Evolutionary conservation across 2,888 invertebrate species (phyloP).

Genomic region (Schizotus pectinicornis): DNA sequence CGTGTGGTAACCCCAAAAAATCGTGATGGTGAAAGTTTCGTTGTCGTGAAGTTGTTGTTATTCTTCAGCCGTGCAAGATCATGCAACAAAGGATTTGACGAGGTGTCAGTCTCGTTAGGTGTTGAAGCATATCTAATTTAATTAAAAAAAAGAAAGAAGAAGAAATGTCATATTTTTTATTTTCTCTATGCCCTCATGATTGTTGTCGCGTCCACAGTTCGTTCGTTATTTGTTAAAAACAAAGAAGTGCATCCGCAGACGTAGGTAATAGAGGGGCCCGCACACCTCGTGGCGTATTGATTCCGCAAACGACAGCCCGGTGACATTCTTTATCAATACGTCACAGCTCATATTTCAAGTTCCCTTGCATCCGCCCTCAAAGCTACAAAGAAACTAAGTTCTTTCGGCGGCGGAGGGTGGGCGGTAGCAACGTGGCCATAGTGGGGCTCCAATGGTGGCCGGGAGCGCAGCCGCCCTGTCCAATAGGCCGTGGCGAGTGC

Average conservation of each 20-base stretch:
- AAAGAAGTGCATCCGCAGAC: constrained; percentile 40
- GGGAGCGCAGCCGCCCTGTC: constrained; percentile 49
- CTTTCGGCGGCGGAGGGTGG: constrained; percentile 57
- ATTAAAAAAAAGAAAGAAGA: too few species aligned
- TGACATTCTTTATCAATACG: constrained; percentile 72
- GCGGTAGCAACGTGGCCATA: constrained; percentile 37
- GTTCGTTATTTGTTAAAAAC: constrained; percentile 31
- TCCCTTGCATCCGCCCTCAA: constrained; percentile 60
- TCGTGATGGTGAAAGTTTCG: too few species aligned
- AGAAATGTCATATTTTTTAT: too few species aligned
- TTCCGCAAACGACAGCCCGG: constrained; percentile 69
- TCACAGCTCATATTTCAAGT: constrained; percentile 62
- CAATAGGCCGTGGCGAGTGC: constrained; percentile 65
- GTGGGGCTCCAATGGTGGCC: constrained; percentile 52
- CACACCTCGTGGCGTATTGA: constrained; percentile 57
- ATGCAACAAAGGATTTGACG: background rate
- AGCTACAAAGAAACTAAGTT: constrained; percentile 67
- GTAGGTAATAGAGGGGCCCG: constrained; percentile 46
- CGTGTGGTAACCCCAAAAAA: too few species aligned
- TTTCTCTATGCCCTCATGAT: background rate
- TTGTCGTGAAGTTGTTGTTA: too few species aligned
- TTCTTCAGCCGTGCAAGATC: too few species aligned
- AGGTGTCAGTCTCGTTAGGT: too few species aligned
- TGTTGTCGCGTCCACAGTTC: background rate
- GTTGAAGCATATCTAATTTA: too few species aligned